Conservation (phyloP, 2,797 vertebrate species). For the Hephaestus fuliginosus region DNA sequence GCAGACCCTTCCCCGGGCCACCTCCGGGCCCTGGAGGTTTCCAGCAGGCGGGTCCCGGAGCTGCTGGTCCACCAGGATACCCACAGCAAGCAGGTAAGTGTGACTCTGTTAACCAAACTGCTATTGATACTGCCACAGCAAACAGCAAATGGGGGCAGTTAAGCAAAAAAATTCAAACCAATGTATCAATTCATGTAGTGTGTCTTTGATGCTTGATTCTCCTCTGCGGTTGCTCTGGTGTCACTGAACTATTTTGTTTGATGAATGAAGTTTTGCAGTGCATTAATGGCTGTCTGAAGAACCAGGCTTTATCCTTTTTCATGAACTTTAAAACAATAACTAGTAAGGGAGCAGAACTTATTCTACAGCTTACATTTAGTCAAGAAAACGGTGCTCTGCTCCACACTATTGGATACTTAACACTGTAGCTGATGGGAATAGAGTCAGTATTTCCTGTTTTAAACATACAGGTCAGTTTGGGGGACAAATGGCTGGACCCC, state of each 20-base stretch:
- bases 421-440: background rate
- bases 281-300: background rate
- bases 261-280: slow-evolving; percentile 1
- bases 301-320: background rate
- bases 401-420: background rate
- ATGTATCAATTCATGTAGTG: background rate
- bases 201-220: slow-evolving; percentile 3
- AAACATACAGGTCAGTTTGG: slow-evolving; percentile 86
- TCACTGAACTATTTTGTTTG: background rate
- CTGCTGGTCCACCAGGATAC: slow-evolving; percentile 77
- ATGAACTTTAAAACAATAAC: background rate
- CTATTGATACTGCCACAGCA: background rate
- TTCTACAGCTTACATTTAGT: background rate
- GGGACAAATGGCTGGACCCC: slow-evolving; percentile 88
- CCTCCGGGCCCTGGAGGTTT: slow-evolving; percentile 82
- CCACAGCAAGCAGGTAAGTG: slow-evolving; percentile 82
- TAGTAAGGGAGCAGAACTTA: background rate
- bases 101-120: background rate
- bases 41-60: slow-evolving; percentile 83
- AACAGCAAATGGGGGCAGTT: background rate
- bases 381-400: background rate
- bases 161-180: background rate
- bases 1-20: slow-evolving; percentile 83
- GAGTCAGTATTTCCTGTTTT: background rate
- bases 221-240: background rate